phyloP scores from a whole-genome alignment of 2,888 invertebrate species.

The Brachyptera risi region DNA sequence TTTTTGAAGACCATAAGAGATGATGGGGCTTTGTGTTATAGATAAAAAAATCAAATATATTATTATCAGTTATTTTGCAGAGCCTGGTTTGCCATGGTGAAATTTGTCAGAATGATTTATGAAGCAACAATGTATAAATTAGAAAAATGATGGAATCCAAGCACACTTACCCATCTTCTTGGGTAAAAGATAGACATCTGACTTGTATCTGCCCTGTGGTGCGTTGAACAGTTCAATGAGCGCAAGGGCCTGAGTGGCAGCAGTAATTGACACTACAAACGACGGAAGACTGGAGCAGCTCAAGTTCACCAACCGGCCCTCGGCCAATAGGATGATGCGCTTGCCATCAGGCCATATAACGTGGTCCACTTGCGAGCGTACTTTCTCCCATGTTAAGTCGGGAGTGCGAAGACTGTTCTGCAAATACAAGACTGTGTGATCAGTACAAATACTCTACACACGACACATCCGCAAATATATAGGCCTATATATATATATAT shows the following conservation, averaged over 20 bases:
- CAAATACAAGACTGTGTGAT: too few relatives aligned
- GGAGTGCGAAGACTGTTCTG: slow-evolving; percentile 87
- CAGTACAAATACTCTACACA: too few relatives aligned
- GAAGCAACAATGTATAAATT: too few relatives aligned
- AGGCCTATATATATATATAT: too few relatives aligned
- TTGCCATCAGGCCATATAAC: slow-evolving; percentile 98
- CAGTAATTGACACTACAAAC: slow-evolving; percentile 96
- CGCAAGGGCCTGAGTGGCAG: slow-evolving; percentile 94
- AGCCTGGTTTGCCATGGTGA: too few relatives aligned
- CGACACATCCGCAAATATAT: too few relatives aligned
- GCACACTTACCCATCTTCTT: slow-evolving; percentile 98
- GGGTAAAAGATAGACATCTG: slow-evolving; percentile 94
- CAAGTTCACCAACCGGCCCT: slow-evolving; percentile 92
- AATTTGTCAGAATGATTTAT: too few relatives aligned
- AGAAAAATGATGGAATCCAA: too few relatives aligned
- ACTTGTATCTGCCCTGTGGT: slow-evolving; percentile 89
- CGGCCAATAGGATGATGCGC: slow-evolving; percentile 87
- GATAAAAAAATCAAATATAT: too few relatives aligned
- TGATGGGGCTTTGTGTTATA: too few relatives aligned
- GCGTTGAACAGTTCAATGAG: slow-evolving; percentile 97
- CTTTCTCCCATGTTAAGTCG: slow-evolving; percentile 95
- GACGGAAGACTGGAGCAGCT: slow-evolving; percentile 97
- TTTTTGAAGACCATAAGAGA: too few relatives aligned
- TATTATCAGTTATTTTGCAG: too few relatives aligned
- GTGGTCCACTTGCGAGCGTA: slow-evolving; percentile 96